These are phyloP conservation scores for Drosophila buzzatii DNA, from an alignment of 2,888 invertebrate species.

Conservation along the genomic window DNA sequence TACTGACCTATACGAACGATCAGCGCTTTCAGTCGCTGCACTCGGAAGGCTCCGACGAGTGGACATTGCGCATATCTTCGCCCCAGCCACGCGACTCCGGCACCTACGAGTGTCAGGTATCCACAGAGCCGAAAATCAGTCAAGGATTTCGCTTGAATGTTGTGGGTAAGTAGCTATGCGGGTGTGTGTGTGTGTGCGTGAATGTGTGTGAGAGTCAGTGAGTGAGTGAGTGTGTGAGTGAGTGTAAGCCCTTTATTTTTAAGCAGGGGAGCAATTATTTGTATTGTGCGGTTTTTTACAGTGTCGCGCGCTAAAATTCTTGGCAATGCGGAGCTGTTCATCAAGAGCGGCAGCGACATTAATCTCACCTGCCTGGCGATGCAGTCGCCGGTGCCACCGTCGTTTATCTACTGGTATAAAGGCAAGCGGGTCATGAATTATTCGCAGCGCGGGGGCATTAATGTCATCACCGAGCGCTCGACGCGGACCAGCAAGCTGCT, in stretches of 20 bases:
- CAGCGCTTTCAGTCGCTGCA: conserved; percentile 90
- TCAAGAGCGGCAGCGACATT: conserved; percentile 96
- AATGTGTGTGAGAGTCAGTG: neutral
- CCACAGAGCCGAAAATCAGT: conserved; percentile 91
- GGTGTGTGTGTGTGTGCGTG: conserved; percentile 10
- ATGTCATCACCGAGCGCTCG: conserved; percentile 94
- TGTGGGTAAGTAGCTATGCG: conserved; percentile 87
- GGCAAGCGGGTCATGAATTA: conserved; percentile 94
- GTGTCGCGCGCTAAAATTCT: conserved; percentile 96
- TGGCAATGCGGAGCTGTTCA: conserved; percentile 94
- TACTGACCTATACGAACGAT: conserved; percentile 90
- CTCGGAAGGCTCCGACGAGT: conserved; percentile 90
- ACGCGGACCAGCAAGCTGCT: conserved; percentile 94
- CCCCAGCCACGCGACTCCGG: conserved; percentile 90
- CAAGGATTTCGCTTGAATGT: conserved; percentile 90
- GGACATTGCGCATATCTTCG: conserved; percentile 90
- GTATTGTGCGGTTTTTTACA: conserved; percentile 84
- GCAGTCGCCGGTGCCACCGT: conserved; percentile 89
- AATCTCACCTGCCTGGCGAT: conserved; percentile 95
- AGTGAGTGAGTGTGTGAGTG: neutral
- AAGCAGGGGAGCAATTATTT: conserved; percentile 60
- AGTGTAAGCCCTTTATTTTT: conserved; percentile 21
- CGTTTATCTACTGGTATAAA: conserved; percentile 95
- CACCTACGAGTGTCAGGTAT: conserved; percentile 91
- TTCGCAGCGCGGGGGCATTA: conserved; percentile 94